A percentile compares a stretch with the other conserved stretches of the same genome.
Conservation (phyloP, 2,888 invertebrate genomes). For the Metopia argyrocephala region DNA sequence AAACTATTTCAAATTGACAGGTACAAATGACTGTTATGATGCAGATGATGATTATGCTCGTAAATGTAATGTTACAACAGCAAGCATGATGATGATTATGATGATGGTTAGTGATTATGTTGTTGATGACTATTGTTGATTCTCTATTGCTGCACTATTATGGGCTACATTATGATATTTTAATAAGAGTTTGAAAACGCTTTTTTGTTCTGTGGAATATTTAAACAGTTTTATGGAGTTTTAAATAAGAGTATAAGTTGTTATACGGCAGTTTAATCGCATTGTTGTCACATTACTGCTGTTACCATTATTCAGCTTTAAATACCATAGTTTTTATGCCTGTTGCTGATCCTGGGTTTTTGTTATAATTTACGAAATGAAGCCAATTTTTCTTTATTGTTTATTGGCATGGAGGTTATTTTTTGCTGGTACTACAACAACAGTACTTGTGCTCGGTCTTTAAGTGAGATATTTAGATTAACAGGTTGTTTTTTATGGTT, state of each 20-base stretch:
- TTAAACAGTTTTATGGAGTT: slow-evolving; percentile 25
- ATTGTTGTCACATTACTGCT: slow-evolving; percentile 58
- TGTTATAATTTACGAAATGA: slow-evolving; percentile 35
- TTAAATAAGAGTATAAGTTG: slow-evolving; percentile 55
- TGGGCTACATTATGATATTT: slow-evolving; percentile 72
- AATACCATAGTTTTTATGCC: slow-evolving; percentile 37
- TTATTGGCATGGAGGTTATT: slow-evolving; percentile 25
- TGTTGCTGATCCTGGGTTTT: neutral
- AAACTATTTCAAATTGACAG: slow-evolving; percentile 72
- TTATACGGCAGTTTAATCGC: slow-evolving; percentile 39
- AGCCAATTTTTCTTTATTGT: slow-evolving; percentile 9
- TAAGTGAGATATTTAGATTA: slow-evolving; percentile 77
- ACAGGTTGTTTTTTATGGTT: slow-evolving; percentile 76
- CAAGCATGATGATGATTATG: neutral
- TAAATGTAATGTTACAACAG: neutral
- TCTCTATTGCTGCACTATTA: slow-evolving; percentile 51
- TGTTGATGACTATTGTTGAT: slow-evolving; percentile 18
- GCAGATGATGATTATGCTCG: slow-evolving; percentile 46
- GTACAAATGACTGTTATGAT: slow-evolving; percentile 71
- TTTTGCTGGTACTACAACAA: too few species aligned
- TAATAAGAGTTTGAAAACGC: neutral
- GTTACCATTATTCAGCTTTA: slow-evolving; percentile 51
- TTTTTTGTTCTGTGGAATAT: slow-evolving; percentile 8
- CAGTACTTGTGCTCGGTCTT: slow-evolving; percentile 22
- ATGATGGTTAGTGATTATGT: slow-evolving; percentile 13